A percentile compares a stretch with the other conserved stretches of the same genome.
These are phyloP conservation scores for Oncorhynchus nerka DNA, from an alignment of 2,113 vertebrate genomes.

Conservation along the genomic window DNA sequence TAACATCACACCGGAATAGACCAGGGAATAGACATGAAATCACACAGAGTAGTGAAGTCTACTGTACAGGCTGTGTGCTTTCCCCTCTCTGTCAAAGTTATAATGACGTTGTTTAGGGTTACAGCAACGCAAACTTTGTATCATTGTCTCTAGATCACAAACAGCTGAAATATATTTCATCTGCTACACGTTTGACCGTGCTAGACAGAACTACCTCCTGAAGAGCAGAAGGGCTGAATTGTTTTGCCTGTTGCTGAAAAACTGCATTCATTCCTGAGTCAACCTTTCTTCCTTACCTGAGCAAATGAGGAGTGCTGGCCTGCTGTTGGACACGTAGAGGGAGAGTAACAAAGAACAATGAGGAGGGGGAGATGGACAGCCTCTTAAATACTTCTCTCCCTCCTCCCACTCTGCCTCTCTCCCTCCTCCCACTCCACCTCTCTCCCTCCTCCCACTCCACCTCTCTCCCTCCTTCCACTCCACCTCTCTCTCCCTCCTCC, in stretches of 20 bases:
- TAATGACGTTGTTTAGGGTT: too few relatives aligned
- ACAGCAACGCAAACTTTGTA: too few relatives aligned
- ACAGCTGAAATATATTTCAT: too few relatives aligned
- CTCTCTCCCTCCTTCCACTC: conserved; percentile 22
- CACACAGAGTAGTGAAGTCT: too few relatives aligned
- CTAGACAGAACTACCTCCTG: not conserved
- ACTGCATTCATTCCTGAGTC: not conserved
- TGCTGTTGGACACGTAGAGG: conserved; percentile 41
- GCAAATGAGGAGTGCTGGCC: conserved; percentile 30
- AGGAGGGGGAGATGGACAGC: conserved; percentile 40
- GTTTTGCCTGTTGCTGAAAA: not conserved
- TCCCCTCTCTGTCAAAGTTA: too few relatives aligned
- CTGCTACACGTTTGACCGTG: not conserved
- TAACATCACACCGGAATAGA: too few relatives aligned
- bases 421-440: conserved; percentile 14
- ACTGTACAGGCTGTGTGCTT: too few relatives aligned
- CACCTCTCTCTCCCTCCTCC: conserved; percentile 27
- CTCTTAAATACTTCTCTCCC: conserved; percentile 67
- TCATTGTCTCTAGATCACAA: too few relatives aligned
- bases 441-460: conserved; percentile 42
- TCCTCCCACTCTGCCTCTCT: conserved; percentile 1
- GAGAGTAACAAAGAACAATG: conserved; percentile 36
- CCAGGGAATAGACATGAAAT: too few relatives aligned
- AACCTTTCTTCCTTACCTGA: conserved; percentile 56
- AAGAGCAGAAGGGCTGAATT: not conserved